Percentiles rank a stretch among this genome's conserved stretches.
Evolutionary conservation across 2,888 invertebrate genomes (phyloP).

Genomic region (Pimpla rufipes): DNA sequence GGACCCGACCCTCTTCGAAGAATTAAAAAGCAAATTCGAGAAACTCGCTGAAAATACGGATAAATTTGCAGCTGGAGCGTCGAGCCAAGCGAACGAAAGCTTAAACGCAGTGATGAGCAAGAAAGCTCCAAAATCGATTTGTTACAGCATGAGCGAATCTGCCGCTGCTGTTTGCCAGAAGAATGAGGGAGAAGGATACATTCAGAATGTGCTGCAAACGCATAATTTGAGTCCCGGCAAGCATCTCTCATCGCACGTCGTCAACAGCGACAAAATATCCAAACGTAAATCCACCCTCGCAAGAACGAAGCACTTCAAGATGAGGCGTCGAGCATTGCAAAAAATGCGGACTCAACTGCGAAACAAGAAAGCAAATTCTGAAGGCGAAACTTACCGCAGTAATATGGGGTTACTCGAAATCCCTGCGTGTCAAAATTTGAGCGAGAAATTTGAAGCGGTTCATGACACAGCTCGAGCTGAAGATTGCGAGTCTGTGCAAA

Average conservation of each 20-base stretch:
- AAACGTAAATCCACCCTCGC: background rate
- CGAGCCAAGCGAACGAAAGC: slow-evolving; percentile 69
- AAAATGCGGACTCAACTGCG: background rate
- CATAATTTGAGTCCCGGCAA: slow-evolving; percentile 5
- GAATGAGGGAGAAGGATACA: slow-evolving; percentile 59
- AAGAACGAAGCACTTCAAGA: background rate
- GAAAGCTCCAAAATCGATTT: slow-evolving; percentile 68
- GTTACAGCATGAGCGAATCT: slow-evolving; percentile 56
- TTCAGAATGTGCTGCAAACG: slow-evolving; percentile 17
- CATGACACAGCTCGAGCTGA: slow-evolving; percentile 4
- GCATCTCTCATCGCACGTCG: background rate
- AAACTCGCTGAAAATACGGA: slow-evolving; percentile 67
- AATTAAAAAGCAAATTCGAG: slow-evolving; percentile 56
- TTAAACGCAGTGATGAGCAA: slow-evolving; percentile 68
- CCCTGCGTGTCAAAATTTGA: background rate
- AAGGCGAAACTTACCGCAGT: slow-evolving; percentile 10
- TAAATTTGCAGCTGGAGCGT: slow-evolving; percentile 68
- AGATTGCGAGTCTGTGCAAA: slow-evolving; percentile 17
- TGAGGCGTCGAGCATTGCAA: slow-evolving; percentile 7
- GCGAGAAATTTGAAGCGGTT: slow-evolving; percentile 12
- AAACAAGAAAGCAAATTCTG: slow-evolving; percentile 6
- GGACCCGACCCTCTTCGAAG: slow-evolving; percentile 54
- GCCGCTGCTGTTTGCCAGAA: slow-evolving; percentile 46
- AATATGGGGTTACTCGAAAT: slow-evolving; percentile 16
- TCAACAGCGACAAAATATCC: background rate